Percentiles rank a stretch among this genome's conserved stretches.
Evolutionary conservation across 1,140 invertebrate genomes (phyloP).

Genomic region (Theocolax elegans): DNA sequence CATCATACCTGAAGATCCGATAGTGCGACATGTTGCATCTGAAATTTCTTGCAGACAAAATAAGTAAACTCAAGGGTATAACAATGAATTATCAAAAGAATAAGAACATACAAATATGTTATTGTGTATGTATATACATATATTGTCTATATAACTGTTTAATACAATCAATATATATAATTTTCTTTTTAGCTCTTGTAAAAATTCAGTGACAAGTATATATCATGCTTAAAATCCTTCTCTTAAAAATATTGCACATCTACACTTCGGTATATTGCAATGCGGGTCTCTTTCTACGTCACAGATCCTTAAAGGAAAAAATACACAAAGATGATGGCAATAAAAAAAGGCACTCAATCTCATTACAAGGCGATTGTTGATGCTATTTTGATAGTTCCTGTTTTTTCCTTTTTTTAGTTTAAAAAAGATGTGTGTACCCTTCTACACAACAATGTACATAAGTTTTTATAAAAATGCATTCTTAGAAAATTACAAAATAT

Average conservation of each 20-base stretch:
- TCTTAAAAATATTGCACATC: slow-evolving; percentile 60
- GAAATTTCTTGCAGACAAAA: slow-evolving; percentile 19
- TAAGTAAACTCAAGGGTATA: background rate
- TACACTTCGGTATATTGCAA: slow-evolving; percentile 45
- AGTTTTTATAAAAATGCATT: slow-evolving; percentile 46
- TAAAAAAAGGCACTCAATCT: slow-evolving; percentile 23
- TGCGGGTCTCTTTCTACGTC: background rate
- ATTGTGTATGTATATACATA: slow-evolving; percentile 33
- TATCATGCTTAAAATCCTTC: slow-evolving; percentile 53
- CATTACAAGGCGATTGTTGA: background rate
- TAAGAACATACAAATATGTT: background rate
- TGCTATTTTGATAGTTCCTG: slow-evolving; percentile 13
- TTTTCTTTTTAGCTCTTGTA: slow-evolving; percentile 41
- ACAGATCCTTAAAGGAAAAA: background rate
- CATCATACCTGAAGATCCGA: slow-evolving; percentile 42
- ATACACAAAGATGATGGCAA: background rate
- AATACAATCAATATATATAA: slow-evolving; percentile 57
- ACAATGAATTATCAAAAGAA: background rate
- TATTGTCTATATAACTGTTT: slow-evolving; percentile 49
- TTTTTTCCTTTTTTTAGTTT: background rate
- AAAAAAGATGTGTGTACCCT: background rate
- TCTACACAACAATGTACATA: slow-evolving; percentile 34
- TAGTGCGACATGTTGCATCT: slow-evolving; percentile 31
- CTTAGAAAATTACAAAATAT: slow-evolving; percentile 51
- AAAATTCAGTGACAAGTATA: slow-evolving; percentile 41